These are phyloP conservation scores for Lasioglossum malachurum DNA, from an alignment of 2,888 invertebrate genomes.

Conservation along the genomic window DNA sequence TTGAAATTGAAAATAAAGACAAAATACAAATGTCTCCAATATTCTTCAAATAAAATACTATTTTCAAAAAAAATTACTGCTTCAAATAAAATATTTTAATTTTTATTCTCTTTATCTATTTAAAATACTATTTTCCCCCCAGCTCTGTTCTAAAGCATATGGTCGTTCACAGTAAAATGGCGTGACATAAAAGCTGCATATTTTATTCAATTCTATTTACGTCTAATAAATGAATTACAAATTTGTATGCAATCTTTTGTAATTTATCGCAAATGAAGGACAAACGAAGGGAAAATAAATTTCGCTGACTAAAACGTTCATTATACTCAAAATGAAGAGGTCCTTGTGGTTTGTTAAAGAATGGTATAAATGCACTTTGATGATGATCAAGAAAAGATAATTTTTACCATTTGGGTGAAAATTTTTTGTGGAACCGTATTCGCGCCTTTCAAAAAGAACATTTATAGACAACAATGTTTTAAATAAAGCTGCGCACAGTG, in stretches of 20 bases:
- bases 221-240: background rate
- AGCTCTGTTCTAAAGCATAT: too few relatives aligned
- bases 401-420: background rate
- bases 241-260: background rate
- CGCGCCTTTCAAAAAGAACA: too few relatives aligned
- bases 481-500: background rate
- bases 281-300: background rate
- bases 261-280: background rate
- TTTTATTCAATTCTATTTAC: conserved; percentile 1
- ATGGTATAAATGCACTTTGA: background rate
- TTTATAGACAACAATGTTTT: background rate
- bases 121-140: too few relatives aligned
- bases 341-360: background rate
- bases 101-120: too few relatives aligned
- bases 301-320: background rate
- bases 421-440: background rate
- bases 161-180: background rate
- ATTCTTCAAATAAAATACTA: too few relatives aligned
- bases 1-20: too few relatives aligned
- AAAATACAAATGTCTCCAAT: too few relatives aligned
- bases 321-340: background rate
- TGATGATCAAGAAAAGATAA: background rate
- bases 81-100: too few relatives aligned
- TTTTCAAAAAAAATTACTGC: too few relatives aligned
- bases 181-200: background rate